Base-by-base conservation (phyloP, 2,113 vertebrate genomes). In the Megatriorchis doriae region DNA sequence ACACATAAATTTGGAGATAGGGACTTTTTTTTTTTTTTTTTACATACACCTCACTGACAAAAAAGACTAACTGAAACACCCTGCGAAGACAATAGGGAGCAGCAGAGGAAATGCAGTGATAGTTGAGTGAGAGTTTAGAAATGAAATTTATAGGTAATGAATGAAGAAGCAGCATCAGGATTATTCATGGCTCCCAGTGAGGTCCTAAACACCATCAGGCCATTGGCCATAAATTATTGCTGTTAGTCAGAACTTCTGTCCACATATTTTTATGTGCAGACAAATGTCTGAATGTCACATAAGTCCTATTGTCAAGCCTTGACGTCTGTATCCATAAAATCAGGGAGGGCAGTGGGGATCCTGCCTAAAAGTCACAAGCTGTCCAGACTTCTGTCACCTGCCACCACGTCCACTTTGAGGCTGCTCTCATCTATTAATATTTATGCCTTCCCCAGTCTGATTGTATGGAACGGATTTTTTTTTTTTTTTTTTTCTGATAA, bases 291-390 rank as follows among this genome's bases (percentile, higher is more conserved):
- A 97, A 97, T 98, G 97, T 98, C 93, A 96, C 58, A 18, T 56
- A 56, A 79, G 13, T 95, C 88, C 96, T 95, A 91, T 91, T 97
- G 98, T 97, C 93, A 93, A 84, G 68, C 63, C 34, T 93, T 98
- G 97, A 97, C 96, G 97, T 98, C 98, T 98, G 86, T 96, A 95
- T 97, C 93, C 53, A 78, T 93, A 97, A 88, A 87, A 88, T 40
- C 22, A 47, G 96, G 72, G 34, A 90, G 48, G 34, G 34, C 25
- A 92, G 80, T 52, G 36, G 12, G 36, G 16, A 85, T 77, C 10
- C 83, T 91, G 78, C 82, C 83, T 96, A 68, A 96, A 96, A 93
- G 85, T 82, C 96, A 93, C 92, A 93, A 65, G 88, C 94, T 67
- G 47, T 91, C 93, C 90, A 63, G 5, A 61, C 36, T 92, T 97